Evolutionary conservation across 2,888 invertebrate genomes (phyloP).

Genomic region (Hydriomena furcata): DNA sequence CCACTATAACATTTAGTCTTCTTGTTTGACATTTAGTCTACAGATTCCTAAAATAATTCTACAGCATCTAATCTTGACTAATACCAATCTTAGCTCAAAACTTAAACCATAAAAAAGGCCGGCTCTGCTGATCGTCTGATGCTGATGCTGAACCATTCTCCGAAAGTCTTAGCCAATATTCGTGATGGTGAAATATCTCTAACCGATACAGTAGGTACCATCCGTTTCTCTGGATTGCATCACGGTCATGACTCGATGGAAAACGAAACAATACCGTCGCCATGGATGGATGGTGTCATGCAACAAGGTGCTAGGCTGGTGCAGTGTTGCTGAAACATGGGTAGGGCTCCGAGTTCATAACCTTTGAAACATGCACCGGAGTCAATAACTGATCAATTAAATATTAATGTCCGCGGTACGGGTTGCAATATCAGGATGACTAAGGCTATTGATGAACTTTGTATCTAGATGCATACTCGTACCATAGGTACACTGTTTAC

Average conservation of each 20-base stretch:
- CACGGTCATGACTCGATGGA: constrained; percentile 30
- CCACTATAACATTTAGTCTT: too few species aligned
- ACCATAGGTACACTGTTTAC: too few species aligned
- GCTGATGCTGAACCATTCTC: neutral
- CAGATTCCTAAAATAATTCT: too few species aligned
- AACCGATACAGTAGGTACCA: constrained; percentile 11
- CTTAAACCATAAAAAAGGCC: too few species aligned
- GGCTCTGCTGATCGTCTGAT: neutral
- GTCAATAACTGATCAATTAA: too few species aligned
- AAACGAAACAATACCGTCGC: constrained; percentile 32
- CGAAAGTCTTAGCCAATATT: constrained; percentile 1
- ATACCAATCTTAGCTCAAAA: too few species aligned
- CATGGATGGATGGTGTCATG: constrained; percentile 29
- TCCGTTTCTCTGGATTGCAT: constrained; percentile 33
- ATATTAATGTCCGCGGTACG: too few species aligned
- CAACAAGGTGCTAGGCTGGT: constrained; percentile 24
- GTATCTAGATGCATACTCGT: too few species aligned
- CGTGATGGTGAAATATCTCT: constrained; percentile 15
- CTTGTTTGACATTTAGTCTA: too few species aligned
- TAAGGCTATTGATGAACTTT: too few species aligned
- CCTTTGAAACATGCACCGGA: constrained; percentile 1
- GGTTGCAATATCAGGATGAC: too few species aligned
- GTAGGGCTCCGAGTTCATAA: constrained; percentile 13
- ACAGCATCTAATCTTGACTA: too few species aligned
- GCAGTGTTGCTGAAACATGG: constrained; percentile 27